Evolutionary conservation across 1,140 invertebrate species (phyloP).

Genomic region (Atta colombica): DNA sequence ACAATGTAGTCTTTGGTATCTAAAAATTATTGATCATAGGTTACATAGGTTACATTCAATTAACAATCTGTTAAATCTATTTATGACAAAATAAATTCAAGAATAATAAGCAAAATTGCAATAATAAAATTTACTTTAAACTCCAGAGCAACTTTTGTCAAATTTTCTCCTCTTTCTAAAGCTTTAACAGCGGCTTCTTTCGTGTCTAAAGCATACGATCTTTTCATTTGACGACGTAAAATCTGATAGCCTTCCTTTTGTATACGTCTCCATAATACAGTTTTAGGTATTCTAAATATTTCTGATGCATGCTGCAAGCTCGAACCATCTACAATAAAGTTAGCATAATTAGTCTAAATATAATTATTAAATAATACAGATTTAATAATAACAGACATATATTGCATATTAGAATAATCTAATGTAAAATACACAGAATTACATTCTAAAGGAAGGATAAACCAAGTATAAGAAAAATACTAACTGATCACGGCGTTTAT

Average conservation of each 20-base stretch:
- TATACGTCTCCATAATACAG: slow-evolving; percentile 88
- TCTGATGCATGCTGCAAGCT: slow-evolving; percentile 86
- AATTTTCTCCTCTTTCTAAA: slow-evolving; percentile 87
- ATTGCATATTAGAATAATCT: neutral
- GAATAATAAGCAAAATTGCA: neutral
- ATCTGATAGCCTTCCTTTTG: slow-evolving; percentile 86
- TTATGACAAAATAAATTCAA: slow-evolving; percentile 24
- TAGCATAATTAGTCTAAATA: slow-evolving; percentile 25
- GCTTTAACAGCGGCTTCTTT: slow-evolving; percentile 87
- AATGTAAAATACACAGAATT: slow-evolving; percentile 9
- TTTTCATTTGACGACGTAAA: slow-evolving; percentile 84
- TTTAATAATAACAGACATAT: neutral
- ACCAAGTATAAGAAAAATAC: slow-evolving; percentile 36
- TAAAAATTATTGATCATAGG: slow-evolving; percentile 67
- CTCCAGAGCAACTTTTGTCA: slow-evolving; percentile 87
- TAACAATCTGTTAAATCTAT: slow-evolving; percentile 15
- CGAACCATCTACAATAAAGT: slow-evolving; percentile 80
- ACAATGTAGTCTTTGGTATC: slow-evolving; percentile 89
- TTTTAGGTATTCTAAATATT: slow-evolving; percentile 88
- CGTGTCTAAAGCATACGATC: slow-evolving; percentile 85
- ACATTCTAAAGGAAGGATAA: neutral
- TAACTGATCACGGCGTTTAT: slow-evolving; percentile 85
- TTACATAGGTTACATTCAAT: slow-evolving; percentile 50
- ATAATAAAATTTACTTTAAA: slow-evolving; percentile 80
- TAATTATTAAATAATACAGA: neutral